Evolutionary conservation across 2,888 invertebrate species (phyloP), one percentile per base, ranked within the genome.

Genomic region (Oscheius sp.): DNA sequence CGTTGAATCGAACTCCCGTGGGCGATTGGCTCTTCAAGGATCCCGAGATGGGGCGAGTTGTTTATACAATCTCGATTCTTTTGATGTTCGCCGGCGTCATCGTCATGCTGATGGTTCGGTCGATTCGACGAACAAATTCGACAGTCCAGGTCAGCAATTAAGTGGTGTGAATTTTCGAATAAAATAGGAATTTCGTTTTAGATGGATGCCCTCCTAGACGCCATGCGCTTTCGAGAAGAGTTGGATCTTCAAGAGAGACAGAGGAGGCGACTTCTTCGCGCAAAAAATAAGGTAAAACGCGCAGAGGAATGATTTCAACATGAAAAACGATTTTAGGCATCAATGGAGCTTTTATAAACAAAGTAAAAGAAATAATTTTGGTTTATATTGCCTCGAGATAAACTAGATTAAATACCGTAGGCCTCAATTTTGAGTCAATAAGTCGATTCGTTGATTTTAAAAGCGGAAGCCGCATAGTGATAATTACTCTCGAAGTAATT

Each of bases 221-320:
- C 84, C 6, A 85, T 85, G 85, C 65, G 84, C 34, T 84, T 82
- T 69, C 78, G 85, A 17, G 85, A 85, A 73, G 85, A 85, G 53
- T 72, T 85, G 17, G 85, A 85, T 65, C 70, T 82, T 46, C 75
- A 69, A 20, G 82, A 83, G 63, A 65, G 85, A 39, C 82, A 85
- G 69, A 75, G 80, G 64, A 68, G 83, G 29, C 64, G 81, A 57
- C 46, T 78, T 10, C 46, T 78, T 48, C 73, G 74, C 37, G 73
- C 74, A 4, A 74, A 75, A 31, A 69, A 65, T 33, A 73, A 75
- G 58, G 74, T 71, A 3, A 34, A 6, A n/a, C n/a, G n/a, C n/a
- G n/a, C n/a, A n/a, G n/a, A n/a, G n/a, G n/a, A n/a, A n/a, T n/a
- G n/a, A n/a, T n/a, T n/a, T n/a, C n/a, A n/a, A n/a, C n/a, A n/a